Conservation (phyloP, 1,140 invertebrate genomes). For the Scaptodrosophila lebanonensis region DNA sequence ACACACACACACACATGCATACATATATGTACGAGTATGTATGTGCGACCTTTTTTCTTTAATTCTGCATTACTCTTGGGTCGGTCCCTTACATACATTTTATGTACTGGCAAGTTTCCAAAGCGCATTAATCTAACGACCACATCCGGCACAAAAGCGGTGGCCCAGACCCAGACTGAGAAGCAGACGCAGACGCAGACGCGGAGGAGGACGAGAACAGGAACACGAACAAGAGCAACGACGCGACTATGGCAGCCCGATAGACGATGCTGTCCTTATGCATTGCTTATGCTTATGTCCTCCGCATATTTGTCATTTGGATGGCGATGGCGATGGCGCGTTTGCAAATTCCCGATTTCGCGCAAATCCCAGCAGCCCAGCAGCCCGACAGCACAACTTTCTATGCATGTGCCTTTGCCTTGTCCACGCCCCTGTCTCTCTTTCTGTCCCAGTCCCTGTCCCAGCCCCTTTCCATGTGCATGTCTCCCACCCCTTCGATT, state of each 20-base stretch:
- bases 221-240: not conserved
- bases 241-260: constrained; percentile 21
- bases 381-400: not conserved
- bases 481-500: no score
- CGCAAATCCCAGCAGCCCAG: constrained; percentile 43
- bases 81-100: constrained; percentile 58
- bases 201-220: not conserved
- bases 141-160: constrained; percentile 61
- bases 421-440: constrained; percentile 51
- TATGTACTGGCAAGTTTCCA: constrained; percentile 71
- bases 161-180: constrained; percentile 1
- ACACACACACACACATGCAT: constrained; percentile 10
- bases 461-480: no score
- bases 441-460: no score
- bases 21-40: constrained; percentile 12
- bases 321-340: constrained; percentile 35
- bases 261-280: constrained; percentile 26
- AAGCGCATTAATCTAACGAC: constrained; percentile 74
- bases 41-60: constrained; percentile 4
- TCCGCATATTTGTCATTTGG: constrained; percentile 71
- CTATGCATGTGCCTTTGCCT: constrained; percentile 36
- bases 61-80: no score
- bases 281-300: constrained; percentile 73
- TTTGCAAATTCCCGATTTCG: constrained; percentile 67
- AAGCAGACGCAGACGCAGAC: not conserved